phyloP scores from a whole-genome alignment of 2,797 vertebrate species.

The Chaetodon trifasciatus region DNA sequence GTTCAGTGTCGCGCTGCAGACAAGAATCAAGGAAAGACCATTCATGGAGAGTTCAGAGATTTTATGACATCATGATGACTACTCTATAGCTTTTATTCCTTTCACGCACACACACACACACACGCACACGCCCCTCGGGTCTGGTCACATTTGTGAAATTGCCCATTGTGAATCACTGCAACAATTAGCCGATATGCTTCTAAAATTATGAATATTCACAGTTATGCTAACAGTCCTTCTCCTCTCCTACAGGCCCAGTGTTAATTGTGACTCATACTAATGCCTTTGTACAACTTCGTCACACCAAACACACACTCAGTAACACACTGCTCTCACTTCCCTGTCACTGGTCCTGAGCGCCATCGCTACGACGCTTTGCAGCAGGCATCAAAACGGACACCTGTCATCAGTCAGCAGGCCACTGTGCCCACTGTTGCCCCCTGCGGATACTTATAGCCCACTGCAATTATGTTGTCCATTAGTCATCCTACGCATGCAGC shows the following conservation, averaged over 20 bases:
- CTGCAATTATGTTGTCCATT: slow-evolving; percentile 78
- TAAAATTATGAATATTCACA: slow-evolving; percentile 79
- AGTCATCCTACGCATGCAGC: slow-evolving; percentile 75
- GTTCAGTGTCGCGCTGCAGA: neutral
- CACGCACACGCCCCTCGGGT: slow-evolving; percentile 34
- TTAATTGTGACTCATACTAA: slow-evolving; percentile 73
- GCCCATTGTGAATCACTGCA: slow-evolving; percentile 64
- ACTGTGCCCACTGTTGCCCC: slow-evolving; percentile 68
- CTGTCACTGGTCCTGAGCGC: slow-evolving; percentile 42
- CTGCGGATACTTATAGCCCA: slow-evolving; percentile 74
- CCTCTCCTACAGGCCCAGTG: slow-evolving; percentile 68
- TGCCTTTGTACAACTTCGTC: slow-evolving; percentile 64
- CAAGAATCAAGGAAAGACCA: neutral
- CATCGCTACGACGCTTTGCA: slow-evolving; percentile 45
- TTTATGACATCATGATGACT: slow-evolving; percentile 29
- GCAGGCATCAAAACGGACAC: slow-evolving; percentile 74
- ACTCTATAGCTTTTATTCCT: neutral
- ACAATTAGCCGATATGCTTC: slow-evolving; percentile 63
- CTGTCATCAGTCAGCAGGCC: slow-evolving; percentile 75
- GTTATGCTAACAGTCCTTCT: slow-evolving; percentile 76
- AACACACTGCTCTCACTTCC: slow-evolving; percentile 55
- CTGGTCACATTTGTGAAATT: slow-evolving; percentile 62
- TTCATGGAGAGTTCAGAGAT: neutral
- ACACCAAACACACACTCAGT: slow-evolving; percentile 30
- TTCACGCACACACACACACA: slow-evolving; percentile 17